phyloP scores from a whole-genome alignment of 2,113 vertebrate genomes.

The Alces alces region DNA sequence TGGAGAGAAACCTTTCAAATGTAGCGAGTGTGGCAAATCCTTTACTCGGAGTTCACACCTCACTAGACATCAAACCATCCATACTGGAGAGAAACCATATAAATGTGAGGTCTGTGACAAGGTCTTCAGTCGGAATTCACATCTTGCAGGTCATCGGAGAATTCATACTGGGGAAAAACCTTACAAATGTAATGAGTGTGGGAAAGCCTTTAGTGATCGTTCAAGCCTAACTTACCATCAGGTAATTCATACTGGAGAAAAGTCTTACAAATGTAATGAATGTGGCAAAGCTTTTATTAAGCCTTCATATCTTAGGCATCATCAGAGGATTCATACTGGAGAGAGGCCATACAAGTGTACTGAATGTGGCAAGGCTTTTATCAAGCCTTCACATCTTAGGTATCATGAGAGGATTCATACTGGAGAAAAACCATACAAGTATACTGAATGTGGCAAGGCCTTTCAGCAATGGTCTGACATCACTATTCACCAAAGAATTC shows the following conservation, averaged over 20 bases:
- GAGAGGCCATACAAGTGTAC: slow-evolving; percentile 35
- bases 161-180: background rate
- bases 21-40: background rate
- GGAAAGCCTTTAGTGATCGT: slow-evolving; percentile 5
- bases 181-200: slow-evolving; percentile 34
- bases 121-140: background rate
- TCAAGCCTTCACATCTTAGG: background rate
- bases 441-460: background rate
- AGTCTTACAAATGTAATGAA: background rate
- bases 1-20: background rate
- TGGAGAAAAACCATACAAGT: slow-evolving; percentile 17
- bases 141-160: background rate
- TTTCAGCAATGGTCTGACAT: background rate
- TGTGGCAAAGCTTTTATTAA: background rate
- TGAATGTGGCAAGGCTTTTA: slow-evolving; percentile 33
- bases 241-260: background rate
- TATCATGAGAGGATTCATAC: background rate
- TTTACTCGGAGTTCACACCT: background rate
- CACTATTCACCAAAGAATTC: background rate
- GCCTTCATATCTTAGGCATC: background rate
- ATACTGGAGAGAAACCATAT: background rate
- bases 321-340: background rate
- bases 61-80: background rate
- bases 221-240: background rate
- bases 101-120: background rate